These are phyloP conservation scores for Epizoanthus rinbou DNA, from an alignment of 92 coral and sea anemone species.

Conservation along the genomic window DNA sequence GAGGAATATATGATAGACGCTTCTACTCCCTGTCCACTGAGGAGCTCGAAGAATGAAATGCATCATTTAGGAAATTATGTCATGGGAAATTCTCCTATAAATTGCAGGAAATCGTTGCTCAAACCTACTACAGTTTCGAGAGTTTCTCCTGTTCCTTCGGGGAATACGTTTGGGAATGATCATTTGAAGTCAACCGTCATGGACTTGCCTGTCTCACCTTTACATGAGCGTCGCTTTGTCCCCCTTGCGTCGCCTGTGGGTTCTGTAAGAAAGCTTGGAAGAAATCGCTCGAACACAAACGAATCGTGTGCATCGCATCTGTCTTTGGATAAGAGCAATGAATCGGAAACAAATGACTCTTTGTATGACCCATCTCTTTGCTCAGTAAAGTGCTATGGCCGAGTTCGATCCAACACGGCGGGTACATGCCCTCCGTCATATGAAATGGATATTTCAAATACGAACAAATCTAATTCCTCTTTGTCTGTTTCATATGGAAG, in stretches of 20 bases:
- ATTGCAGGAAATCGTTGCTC: not conserved
- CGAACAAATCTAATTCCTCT: slow-evolving; percentile 6
- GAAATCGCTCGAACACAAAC: slow-evolving; percentile 17
- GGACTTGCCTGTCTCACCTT: slow-evolving; percentile 11
- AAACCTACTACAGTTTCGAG: not conserved
- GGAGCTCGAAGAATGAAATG: not conserved
- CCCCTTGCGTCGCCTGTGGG: not conserved
- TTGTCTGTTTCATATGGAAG: not conserved
- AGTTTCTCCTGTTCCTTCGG: not conserved
- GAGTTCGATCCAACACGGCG: slow-evolving; percentile 5
- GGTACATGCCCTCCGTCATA: not conserved
- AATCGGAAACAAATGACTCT: not conserved
- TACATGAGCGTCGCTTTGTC: not conserved
- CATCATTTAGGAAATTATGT: not conserved
- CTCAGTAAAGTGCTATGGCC: not conserved
- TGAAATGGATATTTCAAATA: not conserved
- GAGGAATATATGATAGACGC: not conserved
- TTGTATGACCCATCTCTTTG: not conserved
- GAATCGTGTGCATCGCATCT: slow-evolving; percentile 8
- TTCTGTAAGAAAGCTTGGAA: not conserved
- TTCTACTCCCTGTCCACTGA: slow-evolving; percentile 3
- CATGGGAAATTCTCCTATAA: not conserved
- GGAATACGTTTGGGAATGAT: not conserved
- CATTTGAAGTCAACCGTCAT: slow-evolving; percentile 6
- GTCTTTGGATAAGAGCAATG: not conserved